These are phyloP conservation scores for Chionis minor DNA, from an alignment of 2,113 vertebrate genomes.

Conservation along the genomic window DNA sequence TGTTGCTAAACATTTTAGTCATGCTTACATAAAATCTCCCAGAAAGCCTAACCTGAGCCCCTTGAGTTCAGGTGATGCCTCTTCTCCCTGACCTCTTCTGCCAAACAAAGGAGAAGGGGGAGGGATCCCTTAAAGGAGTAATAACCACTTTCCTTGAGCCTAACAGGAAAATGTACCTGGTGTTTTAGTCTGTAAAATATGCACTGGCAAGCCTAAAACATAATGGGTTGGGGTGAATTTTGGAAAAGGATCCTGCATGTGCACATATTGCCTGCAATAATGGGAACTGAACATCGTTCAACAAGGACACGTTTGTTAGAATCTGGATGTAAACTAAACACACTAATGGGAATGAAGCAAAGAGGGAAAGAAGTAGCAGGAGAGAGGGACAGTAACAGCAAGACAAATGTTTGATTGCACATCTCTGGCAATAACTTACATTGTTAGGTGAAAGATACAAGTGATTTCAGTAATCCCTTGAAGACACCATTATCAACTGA, in stretches of 20 bases:
- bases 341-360: neutral
- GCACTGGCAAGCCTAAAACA: neutral
- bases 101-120: neutral
- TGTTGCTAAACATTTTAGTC: conserved; percentile 66
- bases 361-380: neutral
- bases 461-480: neutral
- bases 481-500: neutral
- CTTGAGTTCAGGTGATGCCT: conserved; percentile 53
- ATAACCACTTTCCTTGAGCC: neutral
- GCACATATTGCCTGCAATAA: neutral
- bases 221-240: neutral
- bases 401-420: neutral
- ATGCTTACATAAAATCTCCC: conserved; percentile 62
- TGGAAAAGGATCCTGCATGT: neutral
- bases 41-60: conserved; percentile 40
- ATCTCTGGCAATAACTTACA: neutral
- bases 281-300: neutral
- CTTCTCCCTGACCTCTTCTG: conserved; percentile 52
- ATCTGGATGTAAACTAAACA: neutral
- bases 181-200: neutral
- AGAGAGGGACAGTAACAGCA: neutral
- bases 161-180: neutral
- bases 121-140: conserved; percentile 15
- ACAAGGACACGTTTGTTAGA: neutral
- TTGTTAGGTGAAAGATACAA: neutral